A percentile compares a stretch with the other conserved stretches of the same genome.
Conservation (phyloP, 2,888 invertebrate species). For the Branchipolynoe longqiensis region DNA sequence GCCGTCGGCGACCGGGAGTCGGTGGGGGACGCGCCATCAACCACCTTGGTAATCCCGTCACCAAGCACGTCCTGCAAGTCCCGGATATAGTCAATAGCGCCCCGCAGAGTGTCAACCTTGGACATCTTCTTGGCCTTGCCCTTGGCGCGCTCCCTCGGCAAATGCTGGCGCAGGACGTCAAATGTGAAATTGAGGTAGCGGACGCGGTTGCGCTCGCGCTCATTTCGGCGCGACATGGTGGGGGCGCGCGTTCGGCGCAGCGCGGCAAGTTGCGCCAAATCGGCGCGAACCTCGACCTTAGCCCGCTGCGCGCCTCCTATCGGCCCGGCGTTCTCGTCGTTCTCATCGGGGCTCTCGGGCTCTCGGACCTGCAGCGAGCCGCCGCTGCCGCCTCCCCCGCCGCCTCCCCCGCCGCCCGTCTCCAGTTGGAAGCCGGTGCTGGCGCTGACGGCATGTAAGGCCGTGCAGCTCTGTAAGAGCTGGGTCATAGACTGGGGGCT, state of each 20-base stretch:
- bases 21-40: not conserved
- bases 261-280: conserved; percentile 8
- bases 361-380: not conserved
- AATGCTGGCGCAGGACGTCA: conserved; percentile 42
- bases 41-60: not conserved
- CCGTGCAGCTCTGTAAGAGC: conserved; percentile 23
- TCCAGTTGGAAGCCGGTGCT: not conserved
- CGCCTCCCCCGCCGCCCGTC: not conserved
- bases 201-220: conserved; percentile 41
- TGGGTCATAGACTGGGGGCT: conserved; percentile 18
- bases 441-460: conserved; percentile 18
- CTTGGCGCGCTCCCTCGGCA: conserved; percentile 25
- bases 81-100: conserved; percentile 43
- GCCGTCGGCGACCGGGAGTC: not conserved
- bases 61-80: conserved; percentile 36
- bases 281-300: conserved; percentile 20
- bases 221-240: conserved; percentile 43
- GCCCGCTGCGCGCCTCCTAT: not conserved
- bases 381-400: not conserved
- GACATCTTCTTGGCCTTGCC: conserved; percentile 54
- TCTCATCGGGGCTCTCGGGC: not conserved
- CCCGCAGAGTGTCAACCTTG: conserved; percentile 40
- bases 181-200: conserved; percentile 48
- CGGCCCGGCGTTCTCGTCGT: conserved; percentile 37
- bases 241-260: conserved; percentile 23